These are phyloP conservation scores for Drosophila nebulosa DNA, from an alignment of 1,140 invertebrate genomes.

Conservation along the genomic window DNA sequence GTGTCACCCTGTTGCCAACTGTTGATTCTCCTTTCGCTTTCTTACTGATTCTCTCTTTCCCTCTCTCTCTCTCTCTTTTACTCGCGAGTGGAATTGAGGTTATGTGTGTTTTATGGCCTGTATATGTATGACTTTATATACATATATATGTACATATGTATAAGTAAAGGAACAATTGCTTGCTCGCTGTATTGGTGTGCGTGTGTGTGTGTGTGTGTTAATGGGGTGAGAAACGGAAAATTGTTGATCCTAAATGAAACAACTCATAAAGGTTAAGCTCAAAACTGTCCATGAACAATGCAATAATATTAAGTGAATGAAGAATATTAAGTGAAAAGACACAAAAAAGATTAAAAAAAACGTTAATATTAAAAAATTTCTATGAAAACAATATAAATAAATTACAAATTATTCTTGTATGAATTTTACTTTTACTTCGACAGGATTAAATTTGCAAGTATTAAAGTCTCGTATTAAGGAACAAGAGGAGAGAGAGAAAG, in stretches of 20 bases:
- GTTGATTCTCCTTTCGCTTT: constrained; percentile 49
- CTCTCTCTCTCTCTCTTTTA: neutral
- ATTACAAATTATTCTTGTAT: too few relatives aligned
- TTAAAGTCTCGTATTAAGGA: too few relatives aligned
- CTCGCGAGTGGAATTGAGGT: neutral
- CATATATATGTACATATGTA: neutral
- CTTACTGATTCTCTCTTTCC: neutral
- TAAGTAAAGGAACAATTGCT: neutral
- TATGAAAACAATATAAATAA: too few relatives aligned
- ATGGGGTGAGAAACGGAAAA: neutral
- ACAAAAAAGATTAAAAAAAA: too few relatives aligned
- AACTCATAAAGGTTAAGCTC: neutral
- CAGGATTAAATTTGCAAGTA: too few relatives aligned
- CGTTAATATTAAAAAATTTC: too few relatives aligned
- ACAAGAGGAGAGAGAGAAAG: too few relatives aligned
- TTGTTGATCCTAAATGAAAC: constrained; percentile 3
- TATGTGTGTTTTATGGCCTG: neutral
- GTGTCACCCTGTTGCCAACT: constrained; percentile 43
- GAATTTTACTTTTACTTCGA: too few relatives aligned
- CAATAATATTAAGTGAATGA: neutral
- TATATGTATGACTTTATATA: neutral
- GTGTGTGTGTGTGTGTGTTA: neutral
- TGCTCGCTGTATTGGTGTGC: neutral
- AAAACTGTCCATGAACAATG: neutral
- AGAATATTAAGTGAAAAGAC: too few relatives aligned